Conservation (phyloP, 1,140 invertebrate genomes). For the Atta colombica region DNA sequence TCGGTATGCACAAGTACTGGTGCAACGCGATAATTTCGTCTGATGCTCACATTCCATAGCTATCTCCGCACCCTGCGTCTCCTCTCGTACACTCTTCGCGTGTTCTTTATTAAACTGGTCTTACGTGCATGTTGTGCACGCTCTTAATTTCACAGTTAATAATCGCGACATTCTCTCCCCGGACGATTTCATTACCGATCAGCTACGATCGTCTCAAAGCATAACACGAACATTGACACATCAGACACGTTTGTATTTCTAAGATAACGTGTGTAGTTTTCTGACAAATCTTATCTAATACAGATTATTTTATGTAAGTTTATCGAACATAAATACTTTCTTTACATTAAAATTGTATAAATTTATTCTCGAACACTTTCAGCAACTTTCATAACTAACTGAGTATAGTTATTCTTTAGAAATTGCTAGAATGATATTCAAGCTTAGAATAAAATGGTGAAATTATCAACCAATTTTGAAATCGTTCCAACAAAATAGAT, state of each 20-base stretch:
- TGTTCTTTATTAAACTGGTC: slow-evolving; percentile 41
- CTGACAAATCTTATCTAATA: not conserved
- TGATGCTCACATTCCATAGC: slow-evolving; percentile 51
- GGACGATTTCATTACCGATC: slow-evolving; percentile 37
- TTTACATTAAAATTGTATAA: not conserved
- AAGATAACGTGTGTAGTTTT: not conserved
- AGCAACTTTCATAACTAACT: not conserved
- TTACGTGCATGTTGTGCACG: slow-evolving; percentile 18
- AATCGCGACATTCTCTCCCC: not conserved
- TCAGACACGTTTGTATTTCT: not conserved
- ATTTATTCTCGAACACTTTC: not conserved
- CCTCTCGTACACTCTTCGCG: not conserved
- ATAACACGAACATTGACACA: not conserved
- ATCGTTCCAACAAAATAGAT: not conserved
- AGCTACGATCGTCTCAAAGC: not conserved
- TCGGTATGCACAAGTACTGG: slow-evolving; percentile 33
- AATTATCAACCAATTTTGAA: not conserved
- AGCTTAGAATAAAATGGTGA: not conserved
- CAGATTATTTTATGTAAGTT: not conserved
- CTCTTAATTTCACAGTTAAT: slow-evolving; percentile 52
- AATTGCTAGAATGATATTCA: not conserved
- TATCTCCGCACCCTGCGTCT: slow-evolving; percentile 26
- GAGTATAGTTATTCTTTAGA: not conserved
- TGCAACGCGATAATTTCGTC: slow-evolving; percentile 57
- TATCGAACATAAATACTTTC: not conserved